Evolutionary conservation across 2,888 invertebrate genomes (phyloP), one percentile per base, ranked within the genome.

Genomic region (Capitulum mitella): DNA sequence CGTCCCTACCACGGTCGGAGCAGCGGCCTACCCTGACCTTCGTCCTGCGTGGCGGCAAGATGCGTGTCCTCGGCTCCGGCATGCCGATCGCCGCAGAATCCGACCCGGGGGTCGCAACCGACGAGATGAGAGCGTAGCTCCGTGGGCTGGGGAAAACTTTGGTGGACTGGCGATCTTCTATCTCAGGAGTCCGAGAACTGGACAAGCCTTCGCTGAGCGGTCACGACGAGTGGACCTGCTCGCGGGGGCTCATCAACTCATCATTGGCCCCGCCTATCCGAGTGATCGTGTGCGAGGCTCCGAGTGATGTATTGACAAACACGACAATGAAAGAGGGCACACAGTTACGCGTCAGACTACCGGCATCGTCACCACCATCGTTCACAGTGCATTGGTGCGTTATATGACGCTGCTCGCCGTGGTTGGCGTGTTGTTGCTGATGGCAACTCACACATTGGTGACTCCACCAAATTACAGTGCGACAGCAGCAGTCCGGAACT

Each of bases 161-260:
- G n/a, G n/a, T n/a, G n/a, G n/a, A n/a, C n/a, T n/a, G n/a, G n/a
- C n/a, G n/a, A n/a, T n/a, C n/a, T n/a, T n/a, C n/a, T n/a, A n/a
- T n/a, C n/a, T n/a, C n/a, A n/a, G n/a, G n/a, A n/a, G n/a, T n/a
- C n/a, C n/a, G n/a, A n/a, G n/a, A n/a, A n/a, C n/a, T n/a, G n/a
- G n/a, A n/a, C n/a, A n/a, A n/a, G n/a, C n/a, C n/a, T n/a, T n/a
- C 22, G 54, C 54, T 54, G 54, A 54, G 54, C 54, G 54, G 54
- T 54, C 54, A 54, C 54, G 54, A 26, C 54, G 54, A 54, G 54
- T 54, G 8, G 54, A 54, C 54, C 54, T 54, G 54, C 26, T 54
- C 54, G 54, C 54, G 54, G 12, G n/a, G 22, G 54, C 54, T 54
- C 54, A 8, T 26, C 48, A 48, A 48, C 16, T 12, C 12, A 48